Conservation (phyloP, 2,797 vertebrate genomes). For the Podarcis lilfordi region DNA sequence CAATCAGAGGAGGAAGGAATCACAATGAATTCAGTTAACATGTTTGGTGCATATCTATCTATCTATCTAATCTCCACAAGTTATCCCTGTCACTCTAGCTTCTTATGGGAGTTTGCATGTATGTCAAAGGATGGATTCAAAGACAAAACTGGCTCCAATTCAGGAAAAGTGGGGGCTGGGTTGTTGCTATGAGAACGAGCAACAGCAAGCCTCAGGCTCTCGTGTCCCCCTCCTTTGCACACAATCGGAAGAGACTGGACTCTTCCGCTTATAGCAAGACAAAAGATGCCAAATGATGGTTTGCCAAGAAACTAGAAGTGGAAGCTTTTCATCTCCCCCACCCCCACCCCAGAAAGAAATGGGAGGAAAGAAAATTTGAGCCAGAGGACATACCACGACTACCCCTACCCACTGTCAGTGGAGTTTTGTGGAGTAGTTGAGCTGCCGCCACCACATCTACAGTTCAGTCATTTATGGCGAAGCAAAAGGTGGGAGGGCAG, state of each 20-base stretch:
- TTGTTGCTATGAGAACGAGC: neutral
- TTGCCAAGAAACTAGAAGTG: neutral
- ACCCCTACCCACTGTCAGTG: no score
- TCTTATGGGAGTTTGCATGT: neutral
- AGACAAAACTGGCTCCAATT: neutral
- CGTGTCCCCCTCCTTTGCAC: neutral
- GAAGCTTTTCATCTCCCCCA: neutral
- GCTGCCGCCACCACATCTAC: no score
- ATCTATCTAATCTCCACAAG: neutral
- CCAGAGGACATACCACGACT: neutral
- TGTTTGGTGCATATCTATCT: neutral
- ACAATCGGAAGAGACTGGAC: neutral
- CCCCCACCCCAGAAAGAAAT: neutral
- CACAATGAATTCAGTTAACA: conserved; percentile 20
- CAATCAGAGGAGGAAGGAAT: neutral
- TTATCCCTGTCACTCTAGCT: neutral
- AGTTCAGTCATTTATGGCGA: no score
- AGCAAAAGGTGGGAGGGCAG: no score
- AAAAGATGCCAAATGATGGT: neutral
- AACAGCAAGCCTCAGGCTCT: neutral
- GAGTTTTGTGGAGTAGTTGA: no score
- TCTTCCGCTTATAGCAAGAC: neutral
- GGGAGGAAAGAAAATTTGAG: neutral
- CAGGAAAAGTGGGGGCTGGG: neutral
- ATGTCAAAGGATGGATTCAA: neutral